Evolutionary conservation across 2,797 vertebrate genomes (phyloP).

Genomic region (Onychomys torridus): DNA sequence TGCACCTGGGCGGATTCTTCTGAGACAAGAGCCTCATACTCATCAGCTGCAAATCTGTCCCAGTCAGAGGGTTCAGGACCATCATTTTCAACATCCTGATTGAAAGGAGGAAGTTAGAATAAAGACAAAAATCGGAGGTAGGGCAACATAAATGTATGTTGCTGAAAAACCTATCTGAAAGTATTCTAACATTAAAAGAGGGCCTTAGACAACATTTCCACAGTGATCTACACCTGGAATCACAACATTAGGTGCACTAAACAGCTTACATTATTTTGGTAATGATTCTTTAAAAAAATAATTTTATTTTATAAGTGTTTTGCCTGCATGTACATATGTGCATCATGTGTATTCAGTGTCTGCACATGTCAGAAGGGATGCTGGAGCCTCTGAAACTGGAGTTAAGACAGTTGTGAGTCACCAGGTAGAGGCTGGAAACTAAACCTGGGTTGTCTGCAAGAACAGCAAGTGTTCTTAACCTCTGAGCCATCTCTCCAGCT

Average conservation of each 20-base stretch:
- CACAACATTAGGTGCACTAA: not conserved
- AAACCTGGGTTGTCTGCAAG: not conserved
- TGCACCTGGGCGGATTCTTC: constrained; percentile 98
- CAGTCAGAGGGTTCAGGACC: constrained; percentile 98
- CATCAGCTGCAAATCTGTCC: constrained; percentile 98
- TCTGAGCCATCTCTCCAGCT: not conserved
- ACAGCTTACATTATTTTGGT: not conserved
- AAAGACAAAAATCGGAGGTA: not conserved
- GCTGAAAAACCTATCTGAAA: not conserved
- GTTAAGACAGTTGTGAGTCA: not conserved
- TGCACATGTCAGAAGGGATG: not conserved
- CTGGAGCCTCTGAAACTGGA: not conserved
- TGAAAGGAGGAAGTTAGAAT: constrained; percentile 66
- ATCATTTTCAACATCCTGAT: constrained; percentile 95
- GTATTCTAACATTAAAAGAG: constrained; percentile 21
- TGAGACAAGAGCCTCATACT: constrained; percentile 98
- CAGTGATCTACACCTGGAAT: not conserved
- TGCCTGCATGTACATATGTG: not conserved
- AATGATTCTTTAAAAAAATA: not conserved
- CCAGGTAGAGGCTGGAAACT: not conserved
- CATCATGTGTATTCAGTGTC: not conserved
- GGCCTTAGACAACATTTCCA: not conserved
- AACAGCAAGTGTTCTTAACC: not conserved
- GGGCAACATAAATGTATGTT: not conserved
- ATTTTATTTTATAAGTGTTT: not conserved